Percentiles rank a stretch among this genome's conserved stretches.
Conservation (phyloP, 2,113 vertebrate genomes). For the Glaucomys volans region DNA sequence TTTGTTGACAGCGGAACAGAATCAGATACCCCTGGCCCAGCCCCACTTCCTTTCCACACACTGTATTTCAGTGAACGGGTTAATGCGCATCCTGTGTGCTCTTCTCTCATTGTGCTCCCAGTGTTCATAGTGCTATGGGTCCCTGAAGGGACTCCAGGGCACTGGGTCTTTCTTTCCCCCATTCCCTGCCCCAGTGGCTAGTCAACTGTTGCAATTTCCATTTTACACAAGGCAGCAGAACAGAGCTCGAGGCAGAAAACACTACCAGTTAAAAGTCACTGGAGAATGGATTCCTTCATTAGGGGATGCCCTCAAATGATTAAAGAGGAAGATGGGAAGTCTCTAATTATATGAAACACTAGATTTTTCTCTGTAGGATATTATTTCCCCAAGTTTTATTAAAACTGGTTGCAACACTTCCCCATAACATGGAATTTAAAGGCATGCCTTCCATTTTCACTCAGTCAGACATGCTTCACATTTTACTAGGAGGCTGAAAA, state of each 20-base stretch:
- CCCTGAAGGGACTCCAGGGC: neutral
- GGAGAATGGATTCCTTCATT: neutral
- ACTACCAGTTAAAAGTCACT: neutral
- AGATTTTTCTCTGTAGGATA: fast-evolving
- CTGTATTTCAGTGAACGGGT: neutral
- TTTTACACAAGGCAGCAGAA: neutral
- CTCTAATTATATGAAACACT: neutral
- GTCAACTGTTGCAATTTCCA: neutral
- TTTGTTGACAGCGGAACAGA: neutral
- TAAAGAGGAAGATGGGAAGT: neutral
- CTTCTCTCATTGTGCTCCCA: neutral
- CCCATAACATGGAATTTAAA: neutral
- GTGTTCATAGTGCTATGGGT: neutral
- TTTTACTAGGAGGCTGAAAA: constrained; percentile 66
- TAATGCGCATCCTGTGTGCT: neutral
- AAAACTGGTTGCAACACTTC: neutral
- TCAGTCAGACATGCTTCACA: neutral
- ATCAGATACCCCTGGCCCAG: neutral
- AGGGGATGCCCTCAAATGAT: neutral
- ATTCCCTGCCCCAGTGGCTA: neutral
- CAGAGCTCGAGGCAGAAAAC: neutral
- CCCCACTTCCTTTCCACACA: neutral
- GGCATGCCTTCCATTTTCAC: neutral
- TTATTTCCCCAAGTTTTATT: neutral
- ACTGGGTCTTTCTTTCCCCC: neutral